Evolutionary conservation across 2,888 invertebrate genomes (phyloP), one percentile per base, ranked within the genome.

Genomic region (Cyrtodaria siliqua): DNA sequence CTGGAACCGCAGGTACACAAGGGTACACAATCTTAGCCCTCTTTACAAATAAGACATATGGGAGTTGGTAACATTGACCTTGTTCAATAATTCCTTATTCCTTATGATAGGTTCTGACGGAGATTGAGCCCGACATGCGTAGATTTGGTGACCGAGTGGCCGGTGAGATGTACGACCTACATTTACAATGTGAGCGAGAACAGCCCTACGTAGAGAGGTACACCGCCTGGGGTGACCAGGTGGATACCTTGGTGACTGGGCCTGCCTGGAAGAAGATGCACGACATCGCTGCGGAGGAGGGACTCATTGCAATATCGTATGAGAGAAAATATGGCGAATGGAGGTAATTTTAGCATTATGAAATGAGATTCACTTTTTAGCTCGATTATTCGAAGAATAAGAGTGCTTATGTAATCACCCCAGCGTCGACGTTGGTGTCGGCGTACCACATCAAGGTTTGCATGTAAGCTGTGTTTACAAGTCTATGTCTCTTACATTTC

Each of bases 241-340:
- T 93, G 0, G 94, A 95, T 84, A 85, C 92, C 38, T 89, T 95
- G n/a, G 91, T 93, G 24, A 94, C 94, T 1, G 94, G 94, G 68
- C 83, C 90, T 18, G 94, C 94, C 9, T 95, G 95, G 95, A 92
- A 92, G 55, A 85, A 89, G 69, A 91, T 94, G 91, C 94, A 95
- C 79, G 87, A 87, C 20, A 92, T 95, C 23, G 91, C 94, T 6
- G 94, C 95, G 2, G 93, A 94, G 86, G 95, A 95, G 86, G 94
- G 94, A 1, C 88, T 95, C 0, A 91, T 95, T 52, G 93, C 94
- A 1, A 90, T 93, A 67, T 93, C 94, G 1, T 94, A 94, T 87
- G 93, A 94, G 68, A 89, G 92, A 50, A 90, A 92, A 69, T 90
- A 88, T 86, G 90, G 83, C 4, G 88, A 91, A 68, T 92, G 87